These are phyloP conservation scores for Microcebus murinus DNA, from an alignment of 2,113 vertebrate genomes.

Conservation along the genomic window DNA sequence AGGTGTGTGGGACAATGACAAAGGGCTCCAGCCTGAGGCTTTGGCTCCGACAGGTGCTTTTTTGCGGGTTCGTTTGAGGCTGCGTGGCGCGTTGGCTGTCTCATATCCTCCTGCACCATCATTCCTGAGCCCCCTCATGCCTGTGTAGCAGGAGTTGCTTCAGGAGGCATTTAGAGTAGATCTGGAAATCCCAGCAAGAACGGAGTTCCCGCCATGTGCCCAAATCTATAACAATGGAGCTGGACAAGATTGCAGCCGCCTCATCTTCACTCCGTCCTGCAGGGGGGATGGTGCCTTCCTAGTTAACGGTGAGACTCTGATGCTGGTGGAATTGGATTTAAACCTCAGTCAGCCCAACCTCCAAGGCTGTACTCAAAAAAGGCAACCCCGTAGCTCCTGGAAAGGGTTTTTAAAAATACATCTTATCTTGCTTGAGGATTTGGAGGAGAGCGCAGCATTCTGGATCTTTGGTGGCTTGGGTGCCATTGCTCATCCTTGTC, in stretches of 20 bases:
- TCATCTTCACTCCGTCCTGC: not conserved
- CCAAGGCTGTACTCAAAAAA: not conserved
- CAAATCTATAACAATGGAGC: not conserved
- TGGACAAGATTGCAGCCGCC: no score
- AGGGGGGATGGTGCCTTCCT: not conserved
- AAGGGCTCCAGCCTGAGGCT: not conserved
- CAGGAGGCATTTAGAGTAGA: not conserved
- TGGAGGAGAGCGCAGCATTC: not conserved
- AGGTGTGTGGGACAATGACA: rapidly evolving
- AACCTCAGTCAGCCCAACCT: not conserved
- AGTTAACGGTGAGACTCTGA: not conserved
- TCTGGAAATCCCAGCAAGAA: not conserved
- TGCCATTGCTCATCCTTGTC: not conserved
- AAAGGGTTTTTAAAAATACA: not conserved
- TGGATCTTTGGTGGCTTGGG: not conserved
- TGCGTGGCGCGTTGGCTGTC: not conserved
- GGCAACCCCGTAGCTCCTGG: not conserved
- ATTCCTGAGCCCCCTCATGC: rapidly evolving
- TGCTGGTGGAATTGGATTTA: not conserved
- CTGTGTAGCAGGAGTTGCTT: no score
- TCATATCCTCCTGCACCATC: not conserved
- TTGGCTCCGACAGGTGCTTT: not conserved
- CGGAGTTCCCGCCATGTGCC: not conserved
- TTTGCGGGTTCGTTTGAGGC: not conserved
- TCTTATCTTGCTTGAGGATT: not conserved